A percentile compares a stretch with the other conserved stretches of the same genome.
Evolutionary conservation across 2,113 vertebrate genomes (phyloP).

Genomic region (Falco punctatus): DNA sequence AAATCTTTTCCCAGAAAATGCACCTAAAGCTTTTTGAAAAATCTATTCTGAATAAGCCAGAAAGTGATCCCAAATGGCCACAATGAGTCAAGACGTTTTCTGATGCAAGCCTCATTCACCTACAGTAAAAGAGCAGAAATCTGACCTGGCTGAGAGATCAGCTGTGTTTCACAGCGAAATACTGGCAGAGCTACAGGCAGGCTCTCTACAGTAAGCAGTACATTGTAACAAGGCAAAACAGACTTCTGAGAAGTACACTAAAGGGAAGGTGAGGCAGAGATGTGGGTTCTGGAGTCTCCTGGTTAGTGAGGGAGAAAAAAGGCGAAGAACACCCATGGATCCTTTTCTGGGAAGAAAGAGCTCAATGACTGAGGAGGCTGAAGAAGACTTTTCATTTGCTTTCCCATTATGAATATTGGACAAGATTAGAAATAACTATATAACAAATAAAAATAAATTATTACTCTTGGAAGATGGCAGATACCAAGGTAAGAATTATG

Average conservation of each 20-base stretch:
- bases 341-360: neutral
- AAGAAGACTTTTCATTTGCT: neutral
- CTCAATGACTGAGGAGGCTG: neutral
- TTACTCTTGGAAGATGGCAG: neutral
- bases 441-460: neutral
- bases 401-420: neutral
- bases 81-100: neutral
- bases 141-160: neutral
- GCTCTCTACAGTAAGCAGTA: neutral
- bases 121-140: neutral
- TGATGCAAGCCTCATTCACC: neutral
- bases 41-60: neutral
- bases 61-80: neutral
- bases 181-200: neutral
- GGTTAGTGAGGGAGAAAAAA: neutral
- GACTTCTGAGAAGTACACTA: neutral
- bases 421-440: neutral
- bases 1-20: neutral
- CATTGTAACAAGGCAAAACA: neutral
- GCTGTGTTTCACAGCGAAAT: neutral
- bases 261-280: neutral
- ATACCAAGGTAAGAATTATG: neutral
- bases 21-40: neutral
- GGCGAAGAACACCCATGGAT: neutral
- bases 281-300: neutral